These are phyloP conservation scores for Dinomys branickii DNA, from an alignment of 2,113 vertebrate species.

Conservation along the genomic window DNA sequence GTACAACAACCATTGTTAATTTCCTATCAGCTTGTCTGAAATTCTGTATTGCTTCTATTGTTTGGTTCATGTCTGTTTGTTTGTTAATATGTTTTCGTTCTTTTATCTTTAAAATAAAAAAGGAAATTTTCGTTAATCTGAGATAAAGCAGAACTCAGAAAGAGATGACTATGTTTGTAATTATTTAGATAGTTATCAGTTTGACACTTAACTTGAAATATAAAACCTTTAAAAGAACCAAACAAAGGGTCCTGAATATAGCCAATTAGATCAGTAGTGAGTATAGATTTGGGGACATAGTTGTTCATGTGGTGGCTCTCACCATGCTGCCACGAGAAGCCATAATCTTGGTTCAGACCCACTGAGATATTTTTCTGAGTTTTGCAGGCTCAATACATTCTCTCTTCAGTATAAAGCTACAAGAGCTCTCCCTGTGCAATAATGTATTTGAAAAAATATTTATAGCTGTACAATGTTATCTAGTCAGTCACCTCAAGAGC, in stretches of 20 bases:
- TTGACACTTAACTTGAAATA: conserved; percentile 32
- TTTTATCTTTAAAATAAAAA: not conserved
- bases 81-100: too few species aligned
- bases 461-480: not conserved
- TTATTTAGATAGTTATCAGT: not conserved
- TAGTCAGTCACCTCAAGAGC: not conserved
- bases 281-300: not conserved
- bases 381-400: not conserved
- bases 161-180: not conserved
- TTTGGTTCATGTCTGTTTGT: too few species aligned
- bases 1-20: too few species aligned
- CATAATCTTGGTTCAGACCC: not conserved
- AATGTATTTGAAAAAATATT: conserved; percentile 20
- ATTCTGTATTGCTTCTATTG: too few species aligned
- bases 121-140: conserved; percentile 18
- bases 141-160: conserved; percentile 19
- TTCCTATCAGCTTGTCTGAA: too few species aligned
- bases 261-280: not conserved
- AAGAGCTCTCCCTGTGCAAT: not conserved
- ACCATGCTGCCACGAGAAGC: not conserved
- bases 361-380: not conserved
- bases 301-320: not conserved
- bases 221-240: conserved; percentile 24
- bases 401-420: not conserved
- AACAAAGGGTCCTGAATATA: not conserved